phyloP scores from a whole-genome alignment of 2,113 vertebrate genomes.

The Ornithorhynchus anatinus region DNA sequence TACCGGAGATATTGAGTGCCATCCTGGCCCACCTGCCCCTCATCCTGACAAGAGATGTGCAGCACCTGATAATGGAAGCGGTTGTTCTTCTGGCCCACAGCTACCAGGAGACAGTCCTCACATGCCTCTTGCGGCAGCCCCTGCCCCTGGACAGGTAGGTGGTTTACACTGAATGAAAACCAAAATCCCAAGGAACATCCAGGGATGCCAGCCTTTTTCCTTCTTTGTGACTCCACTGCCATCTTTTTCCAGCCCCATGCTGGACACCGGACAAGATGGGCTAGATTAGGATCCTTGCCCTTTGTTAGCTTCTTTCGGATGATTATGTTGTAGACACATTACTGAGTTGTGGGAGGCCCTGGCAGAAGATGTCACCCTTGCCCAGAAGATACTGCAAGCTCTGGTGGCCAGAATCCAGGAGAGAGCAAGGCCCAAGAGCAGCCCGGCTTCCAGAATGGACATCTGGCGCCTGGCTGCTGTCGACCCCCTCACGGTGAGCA shows the following conservation, averaged over 20 bases:
- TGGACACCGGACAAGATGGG: too few species aligned
- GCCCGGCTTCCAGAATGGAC: conserved; percentile 24
- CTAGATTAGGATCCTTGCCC: not conserved
- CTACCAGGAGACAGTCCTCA: conserved; percentile 43
- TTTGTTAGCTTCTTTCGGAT: conserved; percentile 9
- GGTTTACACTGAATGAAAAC: not conserved
- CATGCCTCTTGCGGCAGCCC: conserved; percentile 22
- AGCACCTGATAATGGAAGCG: conserved; percentile 4
- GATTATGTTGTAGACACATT: not conserved
- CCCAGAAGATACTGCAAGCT: not conserved
- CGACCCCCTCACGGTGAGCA: conserved; percentile 52
- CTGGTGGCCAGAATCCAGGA: conserved; percentile 41
- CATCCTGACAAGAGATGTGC: conserved; percentile 9
- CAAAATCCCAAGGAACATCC: too few species aligned
- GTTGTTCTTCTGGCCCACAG: conserved; percentile 23
- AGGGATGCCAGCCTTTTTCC: too few species aligned
- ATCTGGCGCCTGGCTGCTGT: conserved; percentile 36
- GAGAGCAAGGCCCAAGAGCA: not conserved
- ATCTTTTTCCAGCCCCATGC: too few species aligned
- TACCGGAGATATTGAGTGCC: conserved; percentile 41
- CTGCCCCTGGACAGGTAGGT: conserved; percentile 58
- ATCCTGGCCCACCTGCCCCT: conserved; percentile 29
- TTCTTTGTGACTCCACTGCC: too few species aligned
- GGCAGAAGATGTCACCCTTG: conserved; percentile 9
- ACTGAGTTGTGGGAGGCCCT: conserved; percentile 40